Percentiles rank a stretch among this genome's conserved stretches.
phyloP scores from a whole-genome alignment of 1,140 invertebrate species.

The Whitmania pigra region DNA sequence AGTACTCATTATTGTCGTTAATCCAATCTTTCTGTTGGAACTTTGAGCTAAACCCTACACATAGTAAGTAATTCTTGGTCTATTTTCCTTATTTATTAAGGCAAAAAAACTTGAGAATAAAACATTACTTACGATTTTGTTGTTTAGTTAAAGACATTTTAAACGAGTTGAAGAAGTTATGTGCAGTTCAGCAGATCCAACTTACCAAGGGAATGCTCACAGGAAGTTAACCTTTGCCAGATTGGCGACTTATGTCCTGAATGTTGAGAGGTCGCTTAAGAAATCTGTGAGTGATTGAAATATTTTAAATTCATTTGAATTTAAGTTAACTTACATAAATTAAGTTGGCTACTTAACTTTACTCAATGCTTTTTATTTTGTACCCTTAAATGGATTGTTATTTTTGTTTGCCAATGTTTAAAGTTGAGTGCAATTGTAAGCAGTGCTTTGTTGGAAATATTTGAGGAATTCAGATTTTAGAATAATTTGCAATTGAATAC shows the following conservation, averaged over 20 bases:
- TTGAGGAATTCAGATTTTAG: too few species aligned
- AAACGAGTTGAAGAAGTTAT: too few species aligned
- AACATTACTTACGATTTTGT: not conserved
- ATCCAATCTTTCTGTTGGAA: too few species aligned
- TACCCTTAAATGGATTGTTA: too few species aligned
- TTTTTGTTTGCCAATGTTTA: too few species aligned
- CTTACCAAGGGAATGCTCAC: constrained; percentile 7
- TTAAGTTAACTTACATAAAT: too few species aligned
- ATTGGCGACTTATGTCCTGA: constrained; percentile 19
- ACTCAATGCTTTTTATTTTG: too few species aligned
- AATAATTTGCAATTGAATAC: too few species aligned
- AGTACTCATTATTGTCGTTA: not conserved
- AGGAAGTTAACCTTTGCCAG: constrained; percentile 22
- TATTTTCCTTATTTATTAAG: not conserved
- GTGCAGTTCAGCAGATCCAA: not conserved
- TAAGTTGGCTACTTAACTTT: too few species aligned
- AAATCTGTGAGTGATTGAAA: constrained; percentile 17
- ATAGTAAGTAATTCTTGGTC: not conserved
- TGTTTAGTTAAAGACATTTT: not conserved
- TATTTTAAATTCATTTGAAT: too few species aligned
- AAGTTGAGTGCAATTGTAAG: too few species aligned
- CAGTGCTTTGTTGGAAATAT: too few species aligned
- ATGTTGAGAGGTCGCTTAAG: constrained; percentile 20
- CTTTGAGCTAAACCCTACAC: not conserved
- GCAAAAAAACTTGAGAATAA: not conserved